phyloP scores from a whole-genome alignment of 2,888 invertebrate genomes.

The Lepidocyrtoides sp. region DNA sequence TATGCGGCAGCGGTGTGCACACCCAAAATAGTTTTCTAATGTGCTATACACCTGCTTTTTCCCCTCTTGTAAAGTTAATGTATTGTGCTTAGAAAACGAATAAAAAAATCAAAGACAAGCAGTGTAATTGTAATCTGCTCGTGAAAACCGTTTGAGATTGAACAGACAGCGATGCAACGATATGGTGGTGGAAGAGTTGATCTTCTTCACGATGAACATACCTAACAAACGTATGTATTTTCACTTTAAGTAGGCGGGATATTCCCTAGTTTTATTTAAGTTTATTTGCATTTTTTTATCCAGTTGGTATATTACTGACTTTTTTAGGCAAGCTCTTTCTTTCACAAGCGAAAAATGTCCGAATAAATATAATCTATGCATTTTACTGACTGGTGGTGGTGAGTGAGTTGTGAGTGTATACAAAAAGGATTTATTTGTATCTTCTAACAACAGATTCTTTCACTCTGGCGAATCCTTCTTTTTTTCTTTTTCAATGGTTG shows the following conservation, averaged over 20 bases:
- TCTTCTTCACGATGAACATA: neutral
- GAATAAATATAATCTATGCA: conserved; percentile 51
- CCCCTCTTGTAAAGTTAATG: conserved; percentile 13
- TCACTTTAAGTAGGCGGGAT: neutral
- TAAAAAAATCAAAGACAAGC: conserved; percentile 16
- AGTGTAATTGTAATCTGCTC: conserved; percentile 33
- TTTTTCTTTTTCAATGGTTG: conserved; percentile 33
- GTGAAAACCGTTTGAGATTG: conserved; percentile 49
- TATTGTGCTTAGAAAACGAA: neutral
- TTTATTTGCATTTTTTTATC: conserved; percentile 64
- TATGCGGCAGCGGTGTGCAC: neutral
- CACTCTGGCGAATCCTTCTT: conserved; percentile 68
- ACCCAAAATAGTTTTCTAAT: conserved; percentile 34
- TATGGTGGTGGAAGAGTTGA: conserved; percentile 2
- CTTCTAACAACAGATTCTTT: conserved; percentile 76
- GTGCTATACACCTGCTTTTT: conserved; percentile 19
- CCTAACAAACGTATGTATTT: neutral
- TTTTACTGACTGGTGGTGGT: conserved; percentile 46
- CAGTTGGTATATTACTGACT: conserved; percentile 27
- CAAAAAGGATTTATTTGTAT: conserved; percentile 74
- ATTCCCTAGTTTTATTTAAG: conserved; percentile 31
- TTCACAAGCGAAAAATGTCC: conserved; percentile 24
- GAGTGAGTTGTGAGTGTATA: conserved; percentile 67
- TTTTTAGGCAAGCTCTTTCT: conserved; percentile 21
- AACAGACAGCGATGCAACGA: conserved; percentile 3